Percentiles rank a stretch among this genome's conserved stretches.
phyloP scores from a whole-genome alignment of 2,797 vertebrate genomes.

The Hephaestus fuliginosus region DNA sequence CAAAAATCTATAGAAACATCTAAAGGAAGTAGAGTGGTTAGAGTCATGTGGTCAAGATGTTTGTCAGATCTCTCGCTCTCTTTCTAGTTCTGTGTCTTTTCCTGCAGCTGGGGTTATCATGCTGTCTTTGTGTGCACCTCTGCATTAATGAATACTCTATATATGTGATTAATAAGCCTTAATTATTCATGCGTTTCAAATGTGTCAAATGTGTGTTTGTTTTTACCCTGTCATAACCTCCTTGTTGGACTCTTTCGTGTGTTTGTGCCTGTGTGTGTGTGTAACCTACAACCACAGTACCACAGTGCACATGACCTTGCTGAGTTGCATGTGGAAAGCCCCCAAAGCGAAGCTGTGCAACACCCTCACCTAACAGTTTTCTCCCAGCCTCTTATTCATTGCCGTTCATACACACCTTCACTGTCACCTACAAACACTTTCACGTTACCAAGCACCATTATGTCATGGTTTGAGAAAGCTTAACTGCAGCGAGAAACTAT shows the following conservation, averaged over 20 bases:
- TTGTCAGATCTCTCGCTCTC: conserved; percentile 78
- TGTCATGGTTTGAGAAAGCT: conserved; percentile 18
- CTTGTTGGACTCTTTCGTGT: conserved; percentile 31
- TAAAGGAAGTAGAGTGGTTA: conserved; percentile 82
- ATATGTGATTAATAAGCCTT: conserved; percentile 20
- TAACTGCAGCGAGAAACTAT: conserved; percentile 8
- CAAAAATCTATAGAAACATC: conserved; percentile 82
- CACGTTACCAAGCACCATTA: conserved; percentile 36
- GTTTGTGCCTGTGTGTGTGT: conserved; percentile 24
- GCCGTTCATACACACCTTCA: conserved; percentile 5
- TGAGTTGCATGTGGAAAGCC: conserved; percentile 84
- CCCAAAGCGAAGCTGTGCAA: conserved; percentile 68
- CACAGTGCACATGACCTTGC: conserved; percentile 82
- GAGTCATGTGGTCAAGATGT: conserved; percentile 84
- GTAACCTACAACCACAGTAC: conserved; percentile 74
- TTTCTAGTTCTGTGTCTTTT: conserved; percentile 61
- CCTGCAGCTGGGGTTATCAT: conserved; percentile 43
- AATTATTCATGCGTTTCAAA: conserved; percentile 19
- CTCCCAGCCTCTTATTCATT: conserved; percentile 49
- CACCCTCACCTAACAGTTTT: conserved; percentile 57
- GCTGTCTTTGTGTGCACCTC: background rate
- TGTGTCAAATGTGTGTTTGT: conserved; percentile 11
- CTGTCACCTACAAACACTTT: conserved; percentile 32
- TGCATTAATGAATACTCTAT: background rate
- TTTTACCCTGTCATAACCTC: conserved; percentile 14